Percentiles rank a stretch among this genome's conserved stretches.
Evolutionary conservation across 2,113 vertebrate genomes (phyloP).

Genomic region (Progne subis): DNA sequence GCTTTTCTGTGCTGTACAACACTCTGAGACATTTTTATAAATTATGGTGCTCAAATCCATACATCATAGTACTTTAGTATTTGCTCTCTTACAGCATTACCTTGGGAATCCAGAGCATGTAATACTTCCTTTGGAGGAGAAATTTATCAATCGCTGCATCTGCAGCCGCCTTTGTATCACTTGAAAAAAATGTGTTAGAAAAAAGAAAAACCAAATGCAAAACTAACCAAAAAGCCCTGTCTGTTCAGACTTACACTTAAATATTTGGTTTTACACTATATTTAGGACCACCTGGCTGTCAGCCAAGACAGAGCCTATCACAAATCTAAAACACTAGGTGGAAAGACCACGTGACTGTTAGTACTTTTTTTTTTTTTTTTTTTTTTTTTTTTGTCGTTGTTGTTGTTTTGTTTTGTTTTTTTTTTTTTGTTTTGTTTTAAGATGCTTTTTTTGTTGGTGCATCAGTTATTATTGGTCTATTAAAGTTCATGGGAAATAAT

Average conservation of each 20-base stretch:
- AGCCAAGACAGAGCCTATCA: background rate
- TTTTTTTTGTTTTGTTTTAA: background rate
- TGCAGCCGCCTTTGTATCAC: slow-evolving; percentile 1
- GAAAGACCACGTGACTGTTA: background rate
- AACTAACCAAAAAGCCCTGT: background rate
- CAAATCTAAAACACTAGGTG: slow-evolving; percentile 10
- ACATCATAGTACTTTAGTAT: background rate
- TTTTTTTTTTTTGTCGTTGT: too few species aligned
- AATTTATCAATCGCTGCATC: background rate
- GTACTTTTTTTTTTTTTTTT: too few species aligned
- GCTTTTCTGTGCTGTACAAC: background rate
- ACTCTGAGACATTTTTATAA: slow-evolving; percentile 17
- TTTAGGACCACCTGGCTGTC: slow-evolving; percentile 6
- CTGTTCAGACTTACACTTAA: slow-evolving; percentile 18
- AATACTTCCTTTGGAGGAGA: slow-evolving; percentile 35
- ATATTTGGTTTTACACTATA: slow-evolving; percentile 53
- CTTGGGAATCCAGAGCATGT: slow-evolving; percentile 8
- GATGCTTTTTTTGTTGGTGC: background rate
- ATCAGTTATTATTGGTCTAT: background rate
- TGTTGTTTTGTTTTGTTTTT: too few species aligned
- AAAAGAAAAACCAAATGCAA: background rate
- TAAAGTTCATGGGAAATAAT: background rate
- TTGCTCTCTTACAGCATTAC: background rate
- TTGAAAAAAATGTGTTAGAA: background rate
- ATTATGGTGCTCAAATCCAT: background rate